A percentile compares a stretch with the other conserved stretches of the same genome.
Evolutionary conservation across 1,140 invertebrate genomes (phyloP).

Genomic region (Drosophila equinoxialis): DNA sequence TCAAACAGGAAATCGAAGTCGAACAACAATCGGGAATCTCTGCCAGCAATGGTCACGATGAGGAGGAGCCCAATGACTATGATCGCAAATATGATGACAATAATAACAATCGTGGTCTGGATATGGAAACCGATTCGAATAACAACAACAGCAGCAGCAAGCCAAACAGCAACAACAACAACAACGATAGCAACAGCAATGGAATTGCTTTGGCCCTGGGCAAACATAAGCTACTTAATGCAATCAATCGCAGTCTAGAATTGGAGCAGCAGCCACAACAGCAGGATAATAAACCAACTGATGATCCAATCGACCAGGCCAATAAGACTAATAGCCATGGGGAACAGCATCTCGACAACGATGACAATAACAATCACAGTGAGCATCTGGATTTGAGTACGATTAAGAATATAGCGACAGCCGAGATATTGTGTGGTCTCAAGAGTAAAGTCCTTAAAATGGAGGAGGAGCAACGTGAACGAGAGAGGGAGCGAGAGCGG

Average conservation of each 20-base stretch:
- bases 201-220: slow-evolving; percentile 61
- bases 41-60: slow-evolving; percentile 63
- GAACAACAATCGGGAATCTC: slow-evolving; percentile 36
- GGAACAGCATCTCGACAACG: slow-evolving; percentile 38
- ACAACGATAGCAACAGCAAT: slow-evolving; percentile 44
- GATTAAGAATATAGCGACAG: slow-evolving; percentile 79
- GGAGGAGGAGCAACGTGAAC: slow-evolving; percentile 72
- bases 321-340: slow-evolving; percentile 43
- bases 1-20: slow-evolving; percentile 61
- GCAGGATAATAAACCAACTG: background rate
- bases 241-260: slow-evolving; percentile 69
- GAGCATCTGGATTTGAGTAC: slow-evolving; percentile 74
- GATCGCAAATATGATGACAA: slow-evolving; percentile 74
- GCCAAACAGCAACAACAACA: slow-evolving; percentile 40
- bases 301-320: background rate
- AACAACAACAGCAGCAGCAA: slow-evolving; percentile 74
- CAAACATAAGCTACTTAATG: slow-evolving; percentile 67
- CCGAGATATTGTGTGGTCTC: slow-evolving; percentile 74
- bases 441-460: slow-evolving; percentile 81
- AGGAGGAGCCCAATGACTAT: slow-evolving; percentile 53
- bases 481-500: slow-evolving; percentile 55
- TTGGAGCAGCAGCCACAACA: slow-evolving; percentile 48
- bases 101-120: slow-evolving; percentile 65
- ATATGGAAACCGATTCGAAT: slow-evolving; percentile 72
- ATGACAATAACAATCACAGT: slow-evolving; percentile 66